These are phyloP conservation scores for Psettodes erumei DNA, from an alignment of 2,113 vertebrate species.

Conservation along the genomic window DNA sequence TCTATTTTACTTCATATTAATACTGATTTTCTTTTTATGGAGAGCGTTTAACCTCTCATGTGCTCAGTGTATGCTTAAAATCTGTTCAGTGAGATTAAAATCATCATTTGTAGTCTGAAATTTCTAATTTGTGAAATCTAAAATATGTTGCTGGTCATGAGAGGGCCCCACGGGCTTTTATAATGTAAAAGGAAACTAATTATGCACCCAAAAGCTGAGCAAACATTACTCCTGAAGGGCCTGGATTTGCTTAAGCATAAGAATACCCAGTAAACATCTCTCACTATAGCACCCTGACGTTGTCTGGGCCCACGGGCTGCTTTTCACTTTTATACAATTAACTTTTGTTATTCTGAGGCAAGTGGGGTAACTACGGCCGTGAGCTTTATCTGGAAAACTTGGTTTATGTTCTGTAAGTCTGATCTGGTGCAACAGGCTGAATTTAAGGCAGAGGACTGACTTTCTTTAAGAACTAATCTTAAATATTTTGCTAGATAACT, in stretches of 20 bases:
- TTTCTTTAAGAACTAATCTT: not conserved
- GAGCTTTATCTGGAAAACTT: slow-evolving; percentile 1
- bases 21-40: not conserved
- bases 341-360: slow-evolving; percentile 57
- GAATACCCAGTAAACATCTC: slow-evolving; percentile 71
- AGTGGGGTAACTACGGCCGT: slow-evolving; percentile 1
- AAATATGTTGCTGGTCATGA: slow-evolving; percentile 43
- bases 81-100: not conserved
- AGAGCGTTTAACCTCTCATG: not conserved
- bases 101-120: not conserved
- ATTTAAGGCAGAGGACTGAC: not conserved
- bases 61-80: not conserved
- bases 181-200: slow-evolving; percentile 69
- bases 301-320: slow-evolving; percentile 35
- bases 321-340: slow-evolving; percentile 47
- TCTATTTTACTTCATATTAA: not conserved
- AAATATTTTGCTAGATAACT: not conserved
- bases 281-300: slow-evolving; percentile 43
- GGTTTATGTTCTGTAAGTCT: slow-evolving; percentile 11
- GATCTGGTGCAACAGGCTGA: not conserved
- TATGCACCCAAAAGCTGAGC: slow-evolving; percentile 74
- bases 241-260: slow-evolving; percentile 68
- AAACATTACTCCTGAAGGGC: slow-evolving; percentile 61
- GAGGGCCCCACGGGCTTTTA: slow-evolving; percentile 46
- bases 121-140: slow-evolving; percentile 11